A percentile compares a stretch with the other conserved stretches of the same genome.
These are phyloP conservation scores for Heteromyza rotundicornis DNA, from an alignment of 2,888 invertebrate species.

Conservation along the genomic window DNA sequence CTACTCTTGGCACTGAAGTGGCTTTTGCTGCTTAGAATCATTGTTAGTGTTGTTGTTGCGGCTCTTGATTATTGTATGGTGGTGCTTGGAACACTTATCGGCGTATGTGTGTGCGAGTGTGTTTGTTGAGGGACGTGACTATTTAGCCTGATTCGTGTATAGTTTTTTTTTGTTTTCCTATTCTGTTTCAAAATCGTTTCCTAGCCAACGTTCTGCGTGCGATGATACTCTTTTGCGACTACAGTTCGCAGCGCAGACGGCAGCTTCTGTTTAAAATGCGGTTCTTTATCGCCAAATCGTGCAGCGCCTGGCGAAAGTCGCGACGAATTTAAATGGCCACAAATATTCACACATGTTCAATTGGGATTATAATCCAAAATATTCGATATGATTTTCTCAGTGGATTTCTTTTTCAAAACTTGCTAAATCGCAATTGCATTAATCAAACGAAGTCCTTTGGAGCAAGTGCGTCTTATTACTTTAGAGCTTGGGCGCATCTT, in stretches of 20 bases:
- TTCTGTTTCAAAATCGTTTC: not conserved
- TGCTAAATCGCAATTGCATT: too few species aligned
- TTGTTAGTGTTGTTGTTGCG: not conserved
- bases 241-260: not conserved
- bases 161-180: not conserved
- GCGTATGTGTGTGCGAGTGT: too few species aligned
- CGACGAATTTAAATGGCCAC: not conserved
- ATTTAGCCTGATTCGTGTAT: not conserved
- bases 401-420: too few species aligned
- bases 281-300: not conserved
- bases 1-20: not conserved
- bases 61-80: not conserved
- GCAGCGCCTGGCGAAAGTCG: not conserved
- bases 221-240: too few species aligned
- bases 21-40: not conserved
- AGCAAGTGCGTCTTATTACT: too few species aligned
- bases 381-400: too few species aligned
- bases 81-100: too few species aligned
- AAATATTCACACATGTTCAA: too few species aligned
- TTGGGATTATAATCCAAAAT: too few species aligned
- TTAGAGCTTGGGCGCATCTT: too few species aligned
- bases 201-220: not conserved
- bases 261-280: not conserved
- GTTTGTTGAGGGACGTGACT: not conserved
- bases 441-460: too few species aligned